Evolutionary conservation across 1,140 invertebrate species (phyloP), one percentile per base, ranked within the genome.

Genomic region (Diachasmimorpha longicaudata): DNA sequence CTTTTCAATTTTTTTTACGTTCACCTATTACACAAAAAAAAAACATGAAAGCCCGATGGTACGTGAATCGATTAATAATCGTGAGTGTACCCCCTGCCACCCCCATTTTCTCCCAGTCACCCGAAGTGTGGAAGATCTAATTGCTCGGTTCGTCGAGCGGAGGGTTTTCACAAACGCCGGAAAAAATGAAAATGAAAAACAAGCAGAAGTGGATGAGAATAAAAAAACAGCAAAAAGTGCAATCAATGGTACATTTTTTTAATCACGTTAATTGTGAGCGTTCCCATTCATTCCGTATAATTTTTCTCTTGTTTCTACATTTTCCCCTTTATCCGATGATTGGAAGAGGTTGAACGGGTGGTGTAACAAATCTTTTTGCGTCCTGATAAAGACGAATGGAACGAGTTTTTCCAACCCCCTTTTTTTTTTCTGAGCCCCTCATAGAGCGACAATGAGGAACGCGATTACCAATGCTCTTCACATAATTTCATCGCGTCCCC

Each of bases 71-170:
- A 63, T 63, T 63, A 63, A 63, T 63, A 63, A 63, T 63, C 21
- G 58, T 31, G 58, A 63, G 58, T 63, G 58, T 63, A 23, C 31
- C 1, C 14, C 14, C 11, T 13, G 2, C 5, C 58, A 25, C 58
- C 23, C 23, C 19, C n/a, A 1, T 3, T 63, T 31, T 63, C 58
- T 63, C 3, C 21, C 58, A 63, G 58, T 9, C 58, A 25, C 58
- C 4, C 58, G 58, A 31, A 63, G 58, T 63, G 23, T 39, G 6
- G 48, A 55, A 75, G 58, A 70, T 75, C 66, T 52, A 75, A 75
- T 75, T 75, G 73, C 73, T 70, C 44, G 44, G 67, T 55, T 69
- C 73, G 25, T 44, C 42, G 73, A 16, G 21, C n/a, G n/a, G n/a
- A 69, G 19, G n/a, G n/a, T 31, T 75, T 55, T 69, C 36, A 70